Percentiles rank a stretch among this genome's conserved stretches.
These are phyloP conservation scores for Siderastrea siderea DNA, from an alignment of 92 coral and sea anemone genomes.

Conservation along the genomic window DNA sequence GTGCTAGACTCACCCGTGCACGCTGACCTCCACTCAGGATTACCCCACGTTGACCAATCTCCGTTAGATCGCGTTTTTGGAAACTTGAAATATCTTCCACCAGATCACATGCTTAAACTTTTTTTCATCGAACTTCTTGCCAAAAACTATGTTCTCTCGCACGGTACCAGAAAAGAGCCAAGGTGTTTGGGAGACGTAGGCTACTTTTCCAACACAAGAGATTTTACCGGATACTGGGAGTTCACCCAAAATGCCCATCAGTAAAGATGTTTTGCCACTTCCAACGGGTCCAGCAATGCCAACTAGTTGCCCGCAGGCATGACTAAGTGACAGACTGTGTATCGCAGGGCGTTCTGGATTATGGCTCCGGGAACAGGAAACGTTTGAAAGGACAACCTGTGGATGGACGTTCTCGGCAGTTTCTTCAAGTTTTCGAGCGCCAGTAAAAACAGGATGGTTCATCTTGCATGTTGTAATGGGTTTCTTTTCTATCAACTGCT, in stretches of 20 bases:
- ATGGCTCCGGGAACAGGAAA: not conserved
- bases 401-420: not conserved
- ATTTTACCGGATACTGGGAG: slow-evolving; percentile 82
- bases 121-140: slow-evolving; percentile 63
- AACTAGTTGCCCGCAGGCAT: not conserved
- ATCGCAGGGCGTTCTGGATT: not conserved
- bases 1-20: too few species aligned
- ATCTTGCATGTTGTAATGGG: too few species aligned
- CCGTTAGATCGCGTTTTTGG: slow-evolving; percentile 14
- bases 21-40: too few species aligned
- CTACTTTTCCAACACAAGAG: slow-evolving; percentile 69
- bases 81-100: slow-evolving; percentile 64
- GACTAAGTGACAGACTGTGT: not conserved
- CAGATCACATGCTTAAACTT: slow-evolving; percentile 86
- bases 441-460: too few species aligned
- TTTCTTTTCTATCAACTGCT: too few species aligned
- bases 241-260: slow-evolving; percentile 86
- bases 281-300: not conserved
- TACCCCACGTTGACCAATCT: too few species aligned
- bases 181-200: too few species aligned
- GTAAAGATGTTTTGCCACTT: slow-evolving; percentile 71
- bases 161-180: too few species aligned
- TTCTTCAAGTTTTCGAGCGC: too few species aligned
- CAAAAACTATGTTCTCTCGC: slow-evolving; percentile 88
- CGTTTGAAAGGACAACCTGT: not conserved